Evolutionary conservation across 2,113 vertebrate species (phyloP), one percentile per base, ranked within the genome.

Genomic region (Orthonyx spaldingii): DNA sequence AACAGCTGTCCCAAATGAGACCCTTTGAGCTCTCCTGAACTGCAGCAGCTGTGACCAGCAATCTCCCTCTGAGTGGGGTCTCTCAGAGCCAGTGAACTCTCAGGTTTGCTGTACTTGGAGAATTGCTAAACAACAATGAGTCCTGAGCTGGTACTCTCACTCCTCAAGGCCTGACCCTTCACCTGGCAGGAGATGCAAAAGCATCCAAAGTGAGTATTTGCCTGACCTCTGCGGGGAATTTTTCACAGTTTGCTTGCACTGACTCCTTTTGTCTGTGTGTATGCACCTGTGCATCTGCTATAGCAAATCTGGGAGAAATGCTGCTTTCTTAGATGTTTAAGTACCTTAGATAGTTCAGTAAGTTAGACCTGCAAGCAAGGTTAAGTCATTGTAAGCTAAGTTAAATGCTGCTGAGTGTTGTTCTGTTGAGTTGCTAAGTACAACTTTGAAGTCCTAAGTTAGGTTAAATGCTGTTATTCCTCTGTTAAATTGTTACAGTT

Each of bases 131-230:
- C 21, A 69, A 39, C 13, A 26, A 14, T 1, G 2, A 37, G 21
- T 53, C 33, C 68, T 37, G 39, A 33, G 39, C 33, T 72, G 47
- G 27, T 22, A 46, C 27, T 33, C 22, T 46, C 57, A 22, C 9
- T 53, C 13, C 47, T 63, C 1, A 0, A 46, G 17, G 39, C 47
- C 47, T 11, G 41, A 72, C 33, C 33, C 39, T 37, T 32, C 1
- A 1, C 39, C 27, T 0, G 0, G 1, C 4, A 14, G 33, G 47
- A 63, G 39, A 63, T 53, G 33, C 68, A 63, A 27, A 53, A 37
- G 33, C 28, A 55, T 46, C 57, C 18, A 4, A 61, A 71, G 26
- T 32, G 47, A 71, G 27, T 37, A 22, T 11, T 44, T 72, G 33
- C 41, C 27, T 55, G 26, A 22, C 17, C 18, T 55, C 68, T 33